A percentile compares a stretch with the other conserved stretches of the same genome.
phyloP scores from a whole-genome alignment of 2,888 invertebrate genomes.

The Hirtodrosophila histrioides region DNA sequence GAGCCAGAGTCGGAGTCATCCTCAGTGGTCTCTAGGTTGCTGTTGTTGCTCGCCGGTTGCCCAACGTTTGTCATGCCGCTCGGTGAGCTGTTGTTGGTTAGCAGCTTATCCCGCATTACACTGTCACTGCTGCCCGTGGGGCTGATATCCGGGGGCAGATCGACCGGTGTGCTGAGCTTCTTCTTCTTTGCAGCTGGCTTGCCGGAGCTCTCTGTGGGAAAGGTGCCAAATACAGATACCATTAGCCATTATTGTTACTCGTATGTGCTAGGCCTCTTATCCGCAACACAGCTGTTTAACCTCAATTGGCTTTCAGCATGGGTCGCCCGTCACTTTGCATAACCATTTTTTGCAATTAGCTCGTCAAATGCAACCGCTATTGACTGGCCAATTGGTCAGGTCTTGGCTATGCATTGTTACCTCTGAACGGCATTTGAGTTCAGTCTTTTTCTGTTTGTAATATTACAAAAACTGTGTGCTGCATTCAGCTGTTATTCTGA shows the following conservation, averaged over 20 bases:
- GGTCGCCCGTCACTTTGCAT: conserved; percentile 18
- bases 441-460: conserved; percentile 4
- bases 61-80: conserved; percentile 33
- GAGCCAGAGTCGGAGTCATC: conserved; percentile 86
- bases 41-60: conserved; percentile 34
- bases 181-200: conserved; percentile 82
- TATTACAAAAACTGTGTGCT: conserved; percentile 25
- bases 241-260: conserved; percentile 20
- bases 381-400: conserved; percentile 32
- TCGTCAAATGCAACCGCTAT: conserved; percentile 49
- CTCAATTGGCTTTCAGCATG: conserved; percentile 53
- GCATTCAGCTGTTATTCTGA: conserved; percentile 9
- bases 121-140: conserved; percentile 79
- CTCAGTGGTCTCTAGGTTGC: conserved; percentile 83
- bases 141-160: conserved; percentile 74
- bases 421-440: conserved; percentile 9
- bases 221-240: conserved; percentile 2
- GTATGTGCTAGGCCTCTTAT: conserved; percentile 29
- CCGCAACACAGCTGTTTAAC: conserved; percentile 60
- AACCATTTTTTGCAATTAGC: conserved; percentile 51
- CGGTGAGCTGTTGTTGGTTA: conserved; percentile 57
- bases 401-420: conserved; percentile 39
- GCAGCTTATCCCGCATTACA: conserved; percentile 74
- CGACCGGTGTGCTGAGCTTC: conserved; percentile 56
- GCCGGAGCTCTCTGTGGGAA: conserved; percentile 55